Conservation (phyloP, 2,113 vertebrate genomes). For the Dasyornis broadbenti region DNA sequence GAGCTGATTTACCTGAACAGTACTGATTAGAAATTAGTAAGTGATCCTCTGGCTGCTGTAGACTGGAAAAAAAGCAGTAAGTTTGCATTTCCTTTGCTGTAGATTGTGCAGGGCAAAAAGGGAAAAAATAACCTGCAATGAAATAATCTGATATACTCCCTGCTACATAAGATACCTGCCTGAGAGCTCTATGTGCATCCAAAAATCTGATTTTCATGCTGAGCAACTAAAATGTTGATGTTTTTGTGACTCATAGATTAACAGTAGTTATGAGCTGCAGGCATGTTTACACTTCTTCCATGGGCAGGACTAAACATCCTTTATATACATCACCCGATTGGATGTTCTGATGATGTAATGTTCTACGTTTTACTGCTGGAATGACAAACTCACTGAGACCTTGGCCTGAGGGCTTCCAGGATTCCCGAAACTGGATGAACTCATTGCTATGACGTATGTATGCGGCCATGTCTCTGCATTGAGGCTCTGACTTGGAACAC, state of each 20-base stretch:
- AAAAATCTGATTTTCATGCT: background rate
- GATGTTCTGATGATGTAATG: background rate
- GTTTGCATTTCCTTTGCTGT: background rate
- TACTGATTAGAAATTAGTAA: background rate
- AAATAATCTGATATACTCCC: background rate
- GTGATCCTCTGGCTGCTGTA: background rate
- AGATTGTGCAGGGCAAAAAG: background rate
- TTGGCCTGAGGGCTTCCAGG: background rate
- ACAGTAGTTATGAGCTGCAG: background rate
- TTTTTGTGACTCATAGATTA: background rate
- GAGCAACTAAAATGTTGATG: background rate
- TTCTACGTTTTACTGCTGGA: background rate
- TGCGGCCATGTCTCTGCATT: background rate
- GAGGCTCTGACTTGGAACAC: background rate
- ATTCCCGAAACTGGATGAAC: background rate
- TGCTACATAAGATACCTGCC: background rate
- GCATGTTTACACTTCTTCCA: background rate
- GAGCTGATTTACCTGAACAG: background rate
- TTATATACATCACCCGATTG: background rate
- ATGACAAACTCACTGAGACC: background rate
- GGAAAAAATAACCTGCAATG: background rate
- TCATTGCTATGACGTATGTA: accelerated
- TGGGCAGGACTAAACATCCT: background rate
- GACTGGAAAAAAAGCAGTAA: background rate
- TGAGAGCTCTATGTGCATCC: accelerated